Conservation (phyloP, 1,140 invertebrate species). For the Cotesia vestalis region DNA sequence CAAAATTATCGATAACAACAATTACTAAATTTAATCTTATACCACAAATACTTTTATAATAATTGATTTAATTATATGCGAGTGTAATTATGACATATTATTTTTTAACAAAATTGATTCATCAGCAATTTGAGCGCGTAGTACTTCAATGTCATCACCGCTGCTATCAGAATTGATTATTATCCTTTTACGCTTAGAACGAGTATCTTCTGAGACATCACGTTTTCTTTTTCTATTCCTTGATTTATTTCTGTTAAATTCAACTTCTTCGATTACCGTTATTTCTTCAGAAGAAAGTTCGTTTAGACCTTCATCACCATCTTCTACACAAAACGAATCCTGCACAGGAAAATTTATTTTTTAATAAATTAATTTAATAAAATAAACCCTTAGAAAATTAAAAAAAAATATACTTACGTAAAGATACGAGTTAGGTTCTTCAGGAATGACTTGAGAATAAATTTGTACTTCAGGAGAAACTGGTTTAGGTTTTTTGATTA, state of each 20-base stretch:
- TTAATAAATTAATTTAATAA: too few species aligned
- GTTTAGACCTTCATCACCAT: constrained; percentile 26
- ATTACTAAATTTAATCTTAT: not conserved
- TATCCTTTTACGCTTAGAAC: constrained; percentile 24
- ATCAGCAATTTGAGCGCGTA: constrained; percentile 40
- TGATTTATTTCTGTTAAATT: not conserved
- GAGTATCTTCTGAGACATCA: not conserved
- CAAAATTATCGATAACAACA: not conserved
- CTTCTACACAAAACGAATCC: constrained; percentile 46
- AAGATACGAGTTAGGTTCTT: constrained; percentile 50
- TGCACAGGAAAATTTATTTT: constrained; percentile 14
- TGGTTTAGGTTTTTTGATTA: constrained; percentile 44
- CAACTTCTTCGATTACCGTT: constrained; percentile 27
- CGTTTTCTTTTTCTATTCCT: constrained; percentile 38
- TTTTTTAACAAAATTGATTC: constrained; percentile 39
- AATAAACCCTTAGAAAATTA: not conserved
- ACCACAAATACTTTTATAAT: not conserved
- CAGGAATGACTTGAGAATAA: constrained; percentile 50
- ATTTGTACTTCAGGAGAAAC: constrained; percentile 42
- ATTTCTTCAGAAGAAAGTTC: constrained; percentile 27
- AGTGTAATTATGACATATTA: constrained; percentile 4
- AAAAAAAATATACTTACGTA: constrained; percentile 48
- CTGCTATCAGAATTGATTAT: constrained; percentile 29
- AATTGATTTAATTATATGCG: too few species aligned
- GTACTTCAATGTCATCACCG: constrained; percentile 44